phyloP scores from a whole-genome alignment of 2,797 vertebrate genomes.

The Danio jaintianensis region DNA sequence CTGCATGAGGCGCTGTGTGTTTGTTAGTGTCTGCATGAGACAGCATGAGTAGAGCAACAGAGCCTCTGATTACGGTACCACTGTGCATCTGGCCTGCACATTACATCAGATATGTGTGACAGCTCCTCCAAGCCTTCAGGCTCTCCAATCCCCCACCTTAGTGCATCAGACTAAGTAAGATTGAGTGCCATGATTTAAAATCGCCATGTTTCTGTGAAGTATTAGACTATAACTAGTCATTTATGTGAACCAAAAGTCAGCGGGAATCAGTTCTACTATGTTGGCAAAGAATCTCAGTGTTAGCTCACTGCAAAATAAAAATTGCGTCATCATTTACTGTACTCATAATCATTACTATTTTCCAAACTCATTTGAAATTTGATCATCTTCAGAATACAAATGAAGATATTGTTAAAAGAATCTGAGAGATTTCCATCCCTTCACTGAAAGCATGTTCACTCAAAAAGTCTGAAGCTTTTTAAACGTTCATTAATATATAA shows the following conservation, averaged over 20 bases:
- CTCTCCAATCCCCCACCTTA: constrained; percentile 24
- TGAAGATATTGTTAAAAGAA: too few species aligned
- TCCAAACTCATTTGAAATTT: too few species aligned
- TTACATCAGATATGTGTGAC: constrained; percentile 58
- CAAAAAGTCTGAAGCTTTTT: too few species aligned
- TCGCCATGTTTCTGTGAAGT: not conserved
- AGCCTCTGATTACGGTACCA: constrained; percentile 45
- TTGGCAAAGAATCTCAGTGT: not conserved
- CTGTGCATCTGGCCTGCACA: constrained; percentile 54
- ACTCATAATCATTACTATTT: too few species aligned
- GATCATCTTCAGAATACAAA: too few species aligned
- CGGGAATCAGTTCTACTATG: not conserved
- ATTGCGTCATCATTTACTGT: too few species aligned
- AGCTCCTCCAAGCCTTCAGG: constrained; percentile 38
- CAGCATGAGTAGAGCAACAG: constrained; percentile 36
- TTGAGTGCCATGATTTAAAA: constrained; percentile 6
- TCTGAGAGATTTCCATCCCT: too few species aligned
- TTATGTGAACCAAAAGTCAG: not conserved
- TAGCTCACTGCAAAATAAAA: too few species aligned
- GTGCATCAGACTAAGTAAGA: constrained; percentile 33
- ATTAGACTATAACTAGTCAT: not conserved
- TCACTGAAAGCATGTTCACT: too few species aligned
- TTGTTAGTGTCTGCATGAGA: constrained; percentile 11
- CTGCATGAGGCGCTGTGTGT: not conserved
- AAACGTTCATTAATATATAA: too few species aligned